A percentile compares a stretch with the other conserved stretches of the same genome.
These are phyloP conservation scores for Phacellophora camtschatica DNA, from an alignment of 30 jellyfish, hydroid and myxozoan species.

Conservation along the genomic window DNA sequence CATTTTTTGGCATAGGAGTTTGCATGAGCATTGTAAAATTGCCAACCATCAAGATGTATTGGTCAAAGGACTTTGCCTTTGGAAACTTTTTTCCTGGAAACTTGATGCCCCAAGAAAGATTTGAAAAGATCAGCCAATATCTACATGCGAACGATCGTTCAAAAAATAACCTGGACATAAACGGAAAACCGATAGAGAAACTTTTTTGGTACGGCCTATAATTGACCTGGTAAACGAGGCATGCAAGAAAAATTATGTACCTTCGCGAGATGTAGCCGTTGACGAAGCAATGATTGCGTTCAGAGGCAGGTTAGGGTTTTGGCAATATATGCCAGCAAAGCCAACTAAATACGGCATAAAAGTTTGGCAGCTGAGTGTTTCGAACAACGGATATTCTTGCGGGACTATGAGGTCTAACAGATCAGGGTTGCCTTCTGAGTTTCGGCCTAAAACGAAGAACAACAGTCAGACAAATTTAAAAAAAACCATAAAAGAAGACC, in stretches of 20 bases:
- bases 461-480: neutral
- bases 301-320: constrained; percentile 70
- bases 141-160: constrained; percentile 2
- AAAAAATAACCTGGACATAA: neutral
- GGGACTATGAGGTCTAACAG: constrained; percentile 54
- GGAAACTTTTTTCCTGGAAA: neutral
- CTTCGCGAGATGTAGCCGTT: constrained; percentile 34
- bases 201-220: neutral
- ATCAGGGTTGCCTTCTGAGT: constrained; percentile 10
- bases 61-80: neutral
- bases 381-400: constrained; percentile 63
- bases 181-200: neutral
- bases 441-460: neutral
- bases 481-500: neutral
- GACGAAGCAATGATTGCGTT: constrained; percentile 78
- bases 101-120: neutral
- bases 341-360: constrained; percentile 80
- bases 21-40: neutral
- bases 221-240: neutral
- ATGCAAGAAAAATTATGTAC: constrained; percentile 7
- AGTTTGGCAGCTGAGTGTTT: constrained; percentile 66
- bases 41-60: neutral
- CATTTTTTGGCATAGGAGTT: neutral
- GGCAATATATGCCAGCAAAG: constrained; percentile 78
- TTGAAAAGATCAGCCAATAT: neutral